Evolutionary conservation across 2,113 vertebrate species (phyloP).

Genomic region (Neolamprologus hecqui): DNA sequence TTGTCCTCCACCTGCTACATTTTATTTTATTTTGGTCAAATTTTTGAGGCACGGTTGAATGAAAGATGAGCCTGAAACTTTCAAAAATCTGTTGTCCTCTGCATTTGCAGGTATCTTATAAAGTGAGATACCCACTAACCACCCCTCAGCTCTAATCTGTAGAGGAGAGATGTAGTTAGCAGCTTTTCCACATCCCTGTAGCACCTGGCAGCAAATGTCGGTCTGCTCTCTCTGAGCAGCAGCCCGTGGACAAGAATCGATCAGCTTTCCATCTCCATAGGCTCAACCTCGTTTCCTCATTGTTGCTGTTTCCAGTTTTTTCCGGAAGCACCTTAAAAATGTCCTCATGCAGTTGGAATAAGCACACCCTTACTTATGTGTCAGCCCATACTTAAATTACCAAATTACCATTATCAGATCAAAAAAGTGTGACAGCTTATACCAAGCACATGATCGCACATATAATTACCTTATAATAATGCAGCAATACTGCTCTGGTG

Average conservation of each 20-base stretch:
- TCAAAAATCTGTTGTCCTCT: neutral
- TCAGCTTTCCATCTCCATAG: neutral
- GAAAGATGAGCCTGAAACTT: neutral
- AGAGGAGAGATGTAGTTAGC: neutral
- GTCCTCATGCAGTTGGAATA: neutral
- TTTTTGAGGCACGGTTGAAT: neutral
- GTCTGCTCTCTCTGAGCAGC: neutral
- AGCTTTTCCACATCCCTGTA: neutral
- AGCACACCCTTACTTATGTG: neutral
- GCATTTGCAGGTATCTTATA: neutral
- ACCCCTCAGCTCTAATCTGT: neutral
- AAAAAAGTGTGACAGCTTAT: neutral
- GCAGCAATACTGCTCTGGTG: neutral
- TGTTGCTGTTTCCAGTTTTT: neutral
- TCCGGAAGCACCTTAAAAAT: neutral
- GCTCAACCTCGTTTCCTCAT: neutral
- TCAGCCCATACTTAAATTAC: neutral
- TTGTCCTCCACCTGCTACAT: neutral
- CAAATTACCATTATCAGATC: neutral
- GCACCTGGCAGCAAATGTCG: neutral
- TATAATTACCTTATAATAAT: neutral
- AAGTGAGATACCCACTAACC: neutral
- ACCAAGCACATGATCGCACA: neutral
- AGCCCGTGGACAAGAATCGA: neutral
- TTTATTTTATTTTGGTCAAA: neutral